Conservation (phyloP, 1,140 invertebrate genomes). For the Zaprionus gabonicus region DNA sequence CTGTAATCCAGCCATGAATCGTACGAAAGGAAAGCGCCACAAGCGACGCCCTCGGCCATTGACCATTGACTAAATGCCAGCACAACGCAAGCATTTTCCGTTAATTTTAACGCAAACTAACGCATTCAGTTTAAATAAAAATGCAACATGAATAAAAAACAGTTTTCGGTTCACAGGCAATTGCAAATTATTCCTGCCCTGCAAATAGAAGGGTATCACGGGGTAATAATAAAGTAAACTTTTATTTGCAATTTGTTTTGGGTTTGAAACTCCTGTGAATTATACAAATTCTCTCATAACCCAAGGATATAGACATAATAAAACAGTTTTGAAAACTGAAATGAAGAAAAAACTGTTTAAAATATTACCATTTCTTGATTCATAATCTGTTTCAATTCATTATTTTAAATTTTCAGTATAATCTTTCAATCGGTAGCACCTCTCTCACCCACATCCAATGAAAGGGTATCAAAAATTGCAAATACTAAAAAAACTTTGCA, state of each 20-base stretch:
- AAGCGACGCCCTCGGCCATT: constrained; percentile 50
- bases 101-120: constrained; percentile 67
- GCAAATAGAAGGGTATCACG: not conserved
- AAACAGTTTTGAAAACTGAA: too few relatives aligned
- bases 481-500: not conserved
- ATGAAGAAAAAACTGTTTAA: too few relatives aligned
- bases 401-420: not conserved
- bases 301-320: too few relatives aligned
- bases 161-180: constrained; percentile 40
- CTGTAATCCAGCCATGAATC: constrained; percentile 29
- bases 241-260: too few relatives aligned
- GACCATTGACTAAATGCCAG: constrained; percentile 17
- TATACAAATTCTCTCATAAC: too few relatives aligned
- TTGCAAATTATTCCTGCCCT: constrained; percentile 7
- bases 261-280: too few relatives aligned
- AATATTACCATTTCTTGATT: too few relatives aligned
- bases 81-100: constrained; percentile 36
- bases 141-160: constrained; percentile 8
- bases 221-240: not conserved
- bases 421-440: not conserved
- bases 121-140: constrained; percentile 54
- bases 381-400: not conserved
- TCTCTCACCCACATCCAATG: not conserved
- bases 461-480: constrained; percentile 16
- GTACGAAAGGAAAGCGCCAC: constrained; percentile 24